Percentiles rank a stretch among this genome's conserved stretches.
phyloP scores from a whole-genome alignment of 2,113 vertebrate species.

The Dromaius novaehollandiae region DNA sequence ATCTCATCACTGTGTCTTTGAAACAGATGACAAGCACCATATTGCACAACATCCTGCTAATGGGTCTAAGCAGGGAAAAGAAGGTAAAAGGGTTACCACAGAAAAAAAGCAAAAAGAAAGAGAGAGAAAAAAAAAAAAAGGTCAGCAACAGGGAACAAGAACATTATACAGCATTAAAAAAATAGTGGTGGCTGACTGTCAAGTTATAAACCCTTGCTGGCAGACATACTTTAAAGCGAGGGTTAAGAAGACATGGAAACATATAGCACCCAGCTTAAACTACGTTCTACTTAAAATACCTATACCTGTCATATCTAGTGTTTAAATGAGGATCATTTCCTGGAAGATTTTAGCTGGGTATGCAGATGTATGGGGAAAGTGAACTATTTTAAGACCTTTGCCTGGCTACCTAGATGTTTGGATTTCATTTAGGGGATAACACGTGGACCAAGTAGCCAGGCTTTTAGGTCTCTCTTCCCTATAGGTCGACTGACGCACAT shows the following conservation, averaged over 20 bases:
- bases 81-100: constrained; percentile 71
- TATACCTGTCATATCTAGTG: neutral
- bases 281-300: constrained; percentile 7
- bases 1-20: constrained; percentile 81
- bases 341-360: neutral
- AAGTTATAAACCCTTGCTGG: neutral
- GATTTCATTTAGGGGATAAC: neutral
- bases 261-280: neutral
- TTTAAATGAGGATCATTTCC: neutral
- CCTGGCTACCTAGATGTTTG: neutral
- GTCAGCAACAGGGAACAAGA: constrained; percentile 19
- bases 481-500: neutral
- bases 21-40: constrained; percentile 85
- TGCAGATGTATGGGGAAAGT: neutral
- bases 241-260: neutral
- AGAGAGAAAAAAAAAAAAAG: neutral
- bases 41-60: constrained; percentile 81
- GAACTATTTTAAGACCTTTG: neutral
- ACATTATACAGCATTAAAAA: neutral
- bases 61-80: constrained; percentile 73
- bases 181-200: constrained; percentile 2
- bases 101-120: neutral
- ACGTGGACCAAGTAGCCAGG: neutral
- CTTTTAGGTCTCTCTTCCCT: neutral
- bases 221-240: constrained; percentile 24